phyloP scores from a whole-genome alignment of 2,113 vertebrate species.

The Gavialis gangeticus region DNA sequence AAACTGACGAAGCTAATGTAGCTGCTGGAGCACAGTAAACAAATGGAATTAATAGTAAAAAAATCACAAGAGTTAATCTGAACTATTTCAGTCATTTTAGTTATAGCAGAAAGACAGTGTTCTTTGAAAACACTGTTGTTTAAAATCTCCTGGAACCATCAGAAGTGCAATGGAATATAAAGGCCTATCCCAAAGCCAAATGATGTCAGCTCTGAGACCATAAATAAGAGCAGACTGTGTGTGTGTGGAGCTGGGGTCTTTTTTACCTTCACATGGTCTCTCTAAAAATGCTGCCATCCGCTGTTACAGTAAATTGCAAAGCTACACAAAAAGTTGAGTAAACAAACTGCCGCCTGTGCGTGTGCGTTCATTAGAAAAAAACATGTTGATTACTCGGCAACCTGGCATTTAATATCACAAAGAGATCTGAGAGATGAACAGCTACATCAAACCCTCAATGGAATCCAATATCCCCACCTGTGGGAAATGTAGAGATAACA shows the following conservation, averaged over 20 bases:
- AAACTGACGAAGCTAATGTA: slow-evolving; percentile 46
- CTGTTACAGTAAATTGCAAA: slow-evolving; percentile 38
- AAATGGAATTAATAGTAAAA: slow-evolving; percentile 3
- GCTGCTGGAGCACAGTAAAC: slow-evolving; percentile 27
- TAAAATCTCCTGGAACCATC: not conserved
- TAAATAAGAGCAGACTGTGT: not conserved
- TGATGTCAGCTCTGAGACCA: accelerated
- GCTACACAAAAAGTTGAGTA: slow-evolving; percentile 21
- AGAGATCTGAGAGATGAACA: slow-evolving; percentile 51
- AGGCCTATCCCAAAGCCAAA: not conserved
- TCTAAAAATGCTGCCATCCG: not conserved
- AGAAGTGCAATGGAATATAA: not conserved
- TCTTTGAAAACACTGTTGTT: not conserved
- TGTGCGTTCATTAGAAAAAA: slow-evolving; percentile 30
- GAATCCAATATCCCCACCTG: slow-evolving; percentile 68
- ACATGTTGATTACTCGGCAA: slow-evolving; percentile 53
- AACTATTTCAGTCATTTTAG: slow-evolving; percentile 48
- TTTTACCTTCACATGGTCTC: not conserved
- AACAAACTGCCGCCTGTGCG: slow-evolving; percentile 47
- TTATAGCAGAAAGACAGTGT: not conserved
- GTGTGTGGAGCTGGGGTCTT: no score
- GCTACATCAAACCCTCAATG: slow-evolving; percentile 42
- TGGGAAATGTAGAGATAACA: slow-evolving; percentile 60
- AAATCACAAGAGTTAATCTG: slow-evolving; percentile 39
- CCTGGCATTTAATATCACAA: slow-evolving; percentile 57